phyloP scores from a whole-genome alignment of 2,113 vertebrate genomes.

The Otis tarda region DNA sequence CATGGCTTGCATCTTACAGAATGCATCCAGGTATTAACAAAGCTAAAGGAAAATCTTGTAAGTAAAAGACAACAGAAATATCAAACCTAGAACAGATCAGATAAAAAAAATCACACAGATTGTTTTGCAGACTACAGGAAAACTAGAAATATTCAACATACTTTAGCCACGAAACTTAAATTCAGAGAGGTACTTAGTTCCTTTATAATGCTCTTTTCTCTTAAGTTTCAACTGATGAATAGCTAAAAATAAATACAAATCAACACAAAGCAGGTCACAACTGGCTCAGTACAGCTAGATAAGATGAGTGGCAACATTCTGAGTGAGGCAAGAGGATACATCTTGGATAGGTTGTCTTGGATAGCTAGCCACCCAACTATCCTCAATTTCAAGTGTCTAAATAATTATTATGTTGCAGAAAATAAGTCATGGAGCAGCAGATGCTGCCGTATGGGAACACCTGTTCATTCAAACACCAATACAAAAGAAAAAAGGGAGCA shows the following conservation, averaged over 20 bases:
- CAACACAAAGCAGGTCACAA: neutral
- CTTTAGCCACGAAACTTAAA: neutral
- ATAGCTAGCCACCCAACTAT: neutral
- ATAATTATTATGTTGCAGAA: constrained; percentile 26
- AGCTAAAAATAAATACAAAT: neutral
- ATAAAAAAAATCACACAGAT: neutral
- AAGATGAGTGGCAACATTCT: neutral
- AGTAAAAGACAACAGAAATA: neutral
- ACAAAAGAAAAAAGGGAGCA: neutral
- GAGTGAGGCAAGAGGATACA: neutral
- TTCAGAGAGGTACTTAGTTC: neutral
- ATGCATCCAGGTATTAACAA: neutral
- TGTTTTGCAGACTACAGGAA: neutral
- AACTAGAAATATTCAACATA: neutral
- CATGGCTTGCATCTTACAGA: neutral
- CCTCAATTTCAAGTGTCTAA: neutral
- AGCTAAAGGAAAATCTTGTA: neutral
- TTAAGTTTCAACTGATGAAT: neutral
- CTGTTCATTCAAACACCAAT: neutral
- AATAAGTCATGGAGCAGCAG: neutral
- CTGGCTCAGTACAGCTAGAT: neutral
- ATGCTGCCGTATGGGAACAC: neutral
- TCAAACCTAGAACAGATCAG: neutral
- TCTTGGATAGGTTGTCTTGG: too few relatives aligned
- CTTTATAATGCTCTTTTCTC: neutral